Percentiles rank a stretch among this genome's conserved stretches.
These are phyloP conservation scores for Oreochromis mossambicus DNA, from an alignment of 2,797 vertebrate genomes.

Conservation along the genomic window DNA sequence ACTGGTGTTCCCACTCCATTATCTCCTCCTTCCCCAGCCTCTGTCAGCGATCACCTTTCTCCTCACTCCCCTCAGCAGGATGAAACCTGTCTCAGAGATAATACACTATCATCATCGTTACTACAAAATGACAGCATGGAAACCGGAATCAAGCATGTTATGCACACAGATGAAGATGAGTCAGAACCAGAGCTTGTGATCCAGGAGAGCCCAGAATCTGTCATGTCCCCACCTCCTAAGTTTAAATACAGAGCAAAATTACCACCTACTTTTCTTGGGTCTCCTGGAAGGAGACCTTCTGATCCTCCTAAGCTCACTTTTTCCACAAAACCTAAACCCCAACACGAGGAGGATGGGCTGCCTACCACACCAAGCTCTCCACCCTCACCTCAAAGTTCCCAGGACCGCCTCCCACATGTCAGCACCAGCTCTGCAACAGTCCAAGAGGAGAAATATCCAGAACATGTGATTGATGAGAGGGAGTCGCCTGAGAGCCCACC, in stretches of 20 bases:
- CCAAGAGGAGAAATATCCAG: constrained; percentile 70
- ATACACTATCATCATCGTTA: constrained; percentile 13
- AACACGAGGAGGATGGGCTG: background rate
- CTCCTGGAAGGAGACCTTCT: constrained; percentile 43
- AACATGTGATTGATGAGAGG: constrained; percentile 80
- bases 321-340: constrained; percentile 33
- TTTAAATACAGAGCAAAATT: constrained; percentile 55
- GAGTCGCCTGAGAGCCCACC: constrained; percentile 82
- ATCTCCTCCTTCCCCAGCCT: constrained; percentile 3
- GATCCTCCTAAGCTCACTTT: constrained; percentile 6
- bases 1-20: background rate
- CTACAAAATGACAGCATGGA: constrained; percentile 45
- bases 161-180: constrained; percentile 65
- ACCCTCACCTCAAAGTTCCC: background rate
- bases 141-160: background rate
- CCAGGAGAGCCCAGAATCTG: constrained; percentile 72
- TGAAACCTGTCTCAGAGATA: background rate
- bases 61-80: constrained; percentile 33
- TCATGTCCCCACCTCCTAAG: constrained; percentile 61
- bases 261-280: constrained; percentile 8
- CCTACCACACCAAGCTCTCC: background rate
- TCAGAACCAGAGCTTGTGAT: constrained; percentile 72
- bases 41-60: constrained; percentile 20
- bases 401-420: background rate
- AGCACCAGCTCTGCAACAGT: background rate